A percentile compares a stretch with the other conserved stretches of the same genome.
Conservation (phyloP, 1,140 invertebrate species). For the Aphelinus atriplicis region DNA sequence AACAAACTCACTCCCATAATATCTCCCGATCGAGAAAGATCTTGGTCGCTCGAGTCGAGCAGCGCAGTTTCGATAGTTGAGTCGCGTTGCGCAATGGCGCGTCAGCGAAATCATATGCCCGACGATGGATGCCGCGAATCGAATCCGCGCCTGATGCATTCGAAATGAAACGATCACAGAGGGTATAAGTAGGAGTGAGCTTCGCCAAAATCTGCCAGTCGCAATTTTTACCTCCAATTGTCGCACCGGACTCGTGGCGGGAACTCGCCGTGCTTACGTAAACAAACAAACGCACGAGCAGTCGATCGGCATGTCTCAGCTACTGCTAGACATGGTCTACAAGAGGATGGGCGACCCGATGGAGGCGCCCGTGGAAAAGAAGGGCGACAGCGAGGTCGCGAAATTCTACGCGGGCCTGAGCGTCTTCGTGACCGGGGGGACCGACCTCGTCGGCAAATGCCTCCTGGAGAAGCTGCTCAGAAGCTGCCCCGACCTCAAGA, state of each 20-base stretch:
- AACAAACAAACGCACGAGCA: too few species aligned
- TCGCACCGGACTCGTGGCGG: too few species aligned
- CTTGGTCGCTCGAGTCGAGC: too few species aligned
- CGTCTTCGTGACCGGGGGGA: constrained; percentile 19
- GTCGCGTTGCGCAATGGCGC: too few species aligned
- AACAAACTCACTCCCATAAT: too few species aligned
- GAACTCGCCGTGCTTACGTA: too few species aligned
- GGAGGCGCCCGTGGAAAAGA: not conserved
- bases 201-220: not conserved
- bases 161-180: too few species aligned
- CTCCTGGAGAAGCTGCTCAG: constrained; percentile 30
- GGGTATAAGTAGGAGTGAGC: too few species aligned
- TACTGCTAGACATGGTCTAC: not conserved
- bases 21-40: too few species aligned
- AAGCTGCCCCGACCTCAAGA: not conserved
- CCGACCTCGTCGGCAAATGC: constrained; percentile 27
- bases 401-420: constrained; percentile 9
- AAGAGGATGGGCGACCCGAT: constrained; percentile 10
- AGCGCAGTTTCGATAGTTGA: not conserved
- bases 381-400: constrained; percentile 25
- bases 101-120: too few species aligned
- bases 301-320: not conserved
- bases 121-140: too few species aligned
- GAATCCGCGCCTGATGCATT: too few species aligned
- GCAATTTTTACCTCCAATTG: not conserved